phyloP scores from a whole-genome alignment of 92 coral and sea anemone species.

The Pocillopora grandis region DNA sequence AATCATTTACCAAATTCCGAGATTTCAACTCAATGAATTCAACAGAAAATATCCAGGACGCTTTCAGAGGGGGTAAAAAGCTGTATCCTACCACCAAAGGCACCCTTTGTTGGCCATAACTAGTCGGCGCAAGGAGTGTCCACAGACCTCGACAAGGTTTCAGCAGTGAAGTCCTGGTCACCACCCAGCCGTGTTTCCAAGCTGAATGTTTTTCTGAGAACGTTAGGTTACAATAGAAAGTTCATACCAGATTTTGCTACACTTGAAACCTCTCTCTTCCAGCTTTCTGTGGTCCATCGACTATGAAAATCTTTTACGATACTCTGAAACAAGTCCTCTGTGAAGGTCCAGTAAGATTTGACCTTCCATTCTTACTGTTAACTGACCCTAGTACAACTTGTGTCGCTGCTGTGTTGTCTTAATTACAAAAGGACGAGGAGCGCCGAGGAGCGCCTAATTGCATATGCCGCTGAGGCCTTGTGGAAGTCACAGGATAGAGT shows the following conservation, averaged over 20 bases:
- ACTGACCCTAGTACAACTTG: background rate
- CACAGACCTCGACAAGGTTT: too few species aligned
- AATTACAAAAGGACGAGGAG: conserved; percentile 8
- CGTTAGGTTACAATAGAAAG: conserved; percentile 43
- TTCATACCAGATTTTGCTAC: conserved; percentile 47
- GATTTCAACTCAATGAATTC: too few species aligned
- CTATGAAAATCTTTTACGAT: conserved; percentile 25
- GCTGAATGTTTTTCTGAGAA: conserved; percentile 31
- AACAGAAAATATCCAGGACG: too few species aligned
- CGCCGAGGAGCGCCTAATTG: conserved; percentile 1
- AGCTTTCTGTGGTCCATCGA: conserved; percentile 33
- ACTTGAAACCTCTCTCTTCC: conserved; percentile 30
- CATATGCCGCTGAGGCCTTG: conserved; percentile 6
- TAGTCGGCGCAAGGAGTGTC: too few species aligned
- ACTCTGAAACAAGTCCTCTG: conserved; percentile 23
- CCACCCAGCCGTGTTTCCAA: conserved; percentile 15
- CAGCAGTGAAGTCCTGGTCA: too few species aligned
- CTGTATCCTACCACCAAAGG: too few species aligned
- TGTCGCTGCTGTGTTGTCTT: conserved; percentile 14
- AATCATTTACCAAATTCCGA: too few species aligned
- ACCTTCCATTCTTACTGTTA: background rate
- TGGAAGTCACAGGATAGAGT: background rate
- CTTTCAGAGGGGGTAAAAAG: too few species aligned
- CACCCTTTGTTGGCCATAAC: too few species aligned
- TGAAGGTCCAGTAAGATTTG: conserved; percentile 34